Evolutionary conservation across 1,140 invertebrate species (phyloP).

Genomic region (Oedothorax gibbosus): DNA sequence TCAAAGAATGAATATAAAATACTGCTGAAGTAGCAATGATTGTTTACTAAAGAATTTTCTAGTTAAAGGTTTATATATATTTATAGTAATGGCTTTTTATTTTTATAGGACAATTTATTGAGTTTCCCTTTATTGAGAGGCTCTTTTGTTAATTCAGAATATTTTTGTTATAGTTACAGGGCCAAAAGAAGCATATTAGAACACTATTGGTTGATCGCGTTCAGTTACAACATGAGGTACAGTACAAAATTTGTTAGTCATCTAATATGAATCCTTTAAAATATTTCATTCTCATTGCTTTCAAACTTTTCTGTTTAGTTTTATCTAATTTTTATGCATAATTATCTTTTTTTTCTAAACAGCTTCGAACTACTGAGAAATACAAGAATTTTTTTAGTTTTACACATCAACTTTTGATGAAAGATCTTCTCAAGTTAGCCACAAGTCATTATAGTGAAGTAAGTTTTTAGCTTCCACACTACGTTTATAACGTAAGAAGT

Average conservation of each 20-base stretch:
- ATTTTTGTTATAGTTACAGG: slow-evolving; percentile 66
- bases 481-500: no score
- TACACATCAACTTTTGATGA: slow-evolving; percentile 75
- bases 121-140: background rate
- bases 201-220: slow-evolving; percentile 76
- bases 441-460: slow-evolving; percentile 79
- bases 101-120: no score
- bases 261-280: background rate
- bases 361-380: slow-evolving; percentile 67
- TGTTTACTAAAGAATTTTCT: no score
- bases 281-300: background rate
- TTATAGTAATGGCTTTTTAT: no score
- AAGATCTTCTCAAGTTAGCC: slow-evolving; percentile 76
- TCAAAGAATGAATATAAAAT: no score
- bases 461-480: no score
- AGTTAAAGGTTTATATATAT: no score
- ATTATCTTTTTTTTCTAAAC: slow-evolving; percentile 40
- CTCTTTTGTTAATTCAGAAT: background rate
- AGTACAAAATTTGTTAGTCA: background rate
- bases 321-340: slow-evolving; percentile 4
- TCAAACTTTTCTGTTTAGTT: background rate
- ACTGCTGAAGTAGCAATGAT: no score
- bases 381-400: slow-evolving; percentile 66
- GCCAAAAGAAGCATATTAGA: slow-evolving; percentile 75
- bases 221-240: slow-evolving; percentile 77